Conservation (phyloP, 1,140 invertebrate genomes). For the Rhysida immarginata region DNA sequence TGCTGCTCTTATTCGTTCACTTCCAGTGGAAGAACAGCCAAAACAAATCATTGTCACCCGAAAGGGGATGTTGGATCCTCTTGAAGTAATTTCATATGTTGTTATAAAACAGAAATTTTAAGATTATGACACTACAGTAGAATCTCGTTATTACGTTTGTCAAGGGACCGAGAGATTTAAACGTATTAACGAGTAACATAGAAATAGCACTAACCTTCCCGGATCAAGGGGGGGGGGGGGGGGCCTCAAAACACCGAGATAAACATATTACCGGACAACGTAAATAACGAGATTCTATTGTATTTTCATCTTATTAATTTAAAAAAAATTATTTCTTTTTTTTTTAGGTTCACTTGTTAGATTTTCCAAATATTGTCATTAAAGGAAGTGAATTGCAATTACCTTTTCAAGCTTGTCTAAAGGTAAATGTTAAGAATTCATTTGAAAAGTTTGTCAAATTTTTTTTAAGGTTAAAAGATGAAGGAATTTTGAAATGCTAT, state of each 20-base stretch:
- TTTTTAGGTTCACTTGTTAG: conserved; percentile 72
- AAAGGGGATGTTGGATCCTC: conserved; percentile 98
- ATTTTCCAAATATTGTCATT: conserved; percentile 99
- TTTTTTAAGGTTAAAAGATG: no score
- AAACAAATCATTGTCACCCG: conserved; percentile 99
- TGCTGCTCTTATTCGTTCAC: conserved; percentile 91
- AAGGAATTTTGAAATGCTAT: no score
- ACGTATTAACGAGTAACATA: no score
- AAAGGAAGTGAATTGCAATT: conserved; percentile 97
- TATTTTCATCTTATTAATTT: background rate
- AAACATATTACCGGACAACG: background rate
- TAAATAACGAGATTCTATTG: background rate
- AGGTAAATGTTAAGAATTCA: no score
- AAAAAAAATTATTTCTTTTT: background rate
- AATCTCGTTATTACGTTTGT: no score
- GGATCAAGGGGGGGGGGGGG: no score
- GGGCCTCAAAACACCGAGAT: no score
- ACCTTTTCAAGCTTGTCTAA: conserved; percentile 97
- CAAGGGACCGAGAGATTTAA: no score
- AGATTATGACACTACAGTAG: no score
- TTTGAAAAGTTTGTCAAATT: no score
- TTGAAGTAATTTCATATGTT: conserved; percentile 51
- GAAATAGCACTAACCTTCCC: no score
- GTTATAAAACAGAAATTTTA: no score
- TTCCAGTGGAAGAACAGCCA: conserved; percentile 98